Percentiles rank a stretch among this genome's conserved stretches.
phyloP scores from a whole-genome alignment of 1,140 invertebrate species.

The Lordiphosa stackelbergi region DNA sequence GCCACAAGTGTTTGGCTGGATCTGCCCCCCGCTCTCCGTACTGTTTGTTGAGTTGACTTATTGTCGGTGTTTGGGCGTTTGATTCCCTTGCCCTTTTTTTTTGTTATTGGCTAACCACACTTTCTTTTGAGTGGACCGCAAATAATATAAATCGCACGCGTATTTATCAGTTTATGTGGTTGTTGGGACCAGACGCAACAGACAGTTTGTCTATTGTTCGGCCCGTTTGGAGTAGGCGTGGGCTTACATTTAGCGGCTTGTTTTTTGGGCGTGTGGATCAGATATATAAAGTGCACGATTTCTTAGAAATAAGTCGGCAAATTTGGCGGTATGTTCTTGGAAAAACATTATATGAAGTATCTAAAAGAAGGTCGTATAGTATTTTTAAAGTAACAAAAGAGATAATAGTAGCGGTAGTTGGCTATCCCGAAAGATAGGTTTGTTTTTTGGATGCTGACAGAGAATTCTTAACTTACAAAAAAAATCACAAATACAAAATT shows the following conservation, averaged over 20 bases:
- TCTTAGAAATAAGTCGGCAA: background rate
- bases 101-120: slow-evolving; percentile 18
- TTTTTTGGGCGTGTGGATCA: slow-evolving; percentile 35
- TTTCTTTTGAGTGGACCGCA: slow-evolving; percentile 50
- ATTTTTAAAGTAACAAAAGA: too few relatives aligned
- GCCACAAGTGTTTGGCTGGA: slow-evolving; percentile 62
- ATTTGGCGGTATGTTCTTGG: background rate
- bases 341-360: slow-evolving; percentile 19
- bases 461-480: too few relatives aligned
- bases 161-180: slow-evolving; percentile 61
- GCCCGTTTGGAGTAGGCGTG: slow-evolving; percentile 33
- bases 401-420: too few relatives aligned
- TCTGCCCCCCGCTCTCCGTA: slow-evolving; percentile 7
- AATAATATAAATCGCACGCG: slow-evolving; percentile 67
- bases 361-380: background rate
- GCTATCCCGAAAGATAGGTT: too few relatives aligned
- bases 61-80: slow-evolving; percentile 68
- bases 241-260: slow-evolving; percentile 47
- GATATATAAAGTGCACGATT: slow-evolving; percentile 20
- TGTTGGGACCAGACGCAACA: slow-evolving; percentile 12
- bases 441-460: too few relatives aligned
- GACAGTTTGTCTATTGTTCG: slow-evolving; percentile 49
- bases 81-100: slow-evolving; percentile 30
- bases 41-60: slow-evolving; percentile 30
- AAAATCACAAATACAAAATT: too few relatives aligned